These are phyloP conservation scores for Carpatolechia fugitivella DNA, from an alignment of 2,888 invertebrate species.

Conservation along the genomic window DNA sequence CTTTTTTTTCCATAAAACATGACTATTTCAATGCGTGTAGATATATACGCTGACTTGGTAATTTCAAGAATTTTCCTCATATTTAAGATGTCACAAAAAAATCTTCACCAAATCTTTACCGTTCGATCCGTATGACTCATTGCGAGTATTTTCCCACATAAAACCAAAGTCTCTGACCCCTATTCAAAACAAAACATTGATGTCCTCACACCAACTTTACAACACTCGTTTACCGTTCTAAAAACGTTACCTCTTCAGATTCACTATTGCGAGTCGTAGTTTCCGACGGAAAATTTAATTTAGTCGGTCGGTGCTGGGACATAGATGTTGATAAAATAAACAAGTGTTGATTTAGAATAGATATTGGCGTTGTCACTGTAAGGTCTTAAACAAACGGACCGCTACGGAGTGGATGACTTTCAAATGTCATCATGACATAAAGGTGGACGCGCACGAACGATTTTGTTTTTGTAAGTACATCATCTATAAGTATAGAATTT, in stretches of 20 bases:
- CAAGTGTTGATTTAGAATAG: slow-evolving; percentile 65
- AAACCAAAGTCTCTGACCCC: slow-evolving; percentile 54
- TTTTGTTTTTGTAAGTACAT: too few relatives aligned
- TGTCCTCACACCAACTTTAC: slow-evolving; percentile 42
- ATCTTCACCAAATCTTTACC: too few relatives aligned
- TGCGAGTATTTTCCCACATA: slow-evolving; percentile 32
- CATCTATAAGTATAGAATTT: too few relatives aligned
- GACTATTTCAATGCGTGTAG: too few relatives aligned
- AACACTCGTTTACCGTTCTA: slow-evolving; percentile 19
- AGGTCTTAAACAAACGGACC: slow-evolving; percentile 54
- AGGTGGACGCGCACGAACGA: slow-evolving; percentile 30
- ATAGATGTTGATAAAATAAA: slow-evolving; percentile 60
- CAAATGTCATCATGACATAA: slow-evolving; percentile 21
- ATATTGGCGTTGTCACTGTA: slow-evolving; percentile 68
- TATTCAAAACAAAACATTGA: slow-evolving; percentile 60
- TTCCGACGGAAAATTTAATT: not conserved
- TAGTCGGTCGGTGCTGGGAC: slow-evolving; percentile 6
- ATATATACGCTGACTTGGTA: too few relatives aligned
- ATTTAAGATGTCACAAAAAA: too few relatives aligned
- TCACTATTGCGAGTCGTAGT: not conserved
- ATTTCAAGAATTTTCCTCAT: too few relatives aligned
- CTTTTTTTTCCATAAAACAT: too few relatives aligned
- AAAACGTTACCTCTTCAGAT: not conserved
- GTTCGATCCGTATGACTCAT: not conserved
- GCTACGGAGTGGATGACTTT: slow-evolving; percentile 25